Evolutionary conservation across 2,113 vertebrate species (phyloP), one percentile per base, ranked within the genome.

Genomic region (Pyrgilauda ruficollis): DNA sequence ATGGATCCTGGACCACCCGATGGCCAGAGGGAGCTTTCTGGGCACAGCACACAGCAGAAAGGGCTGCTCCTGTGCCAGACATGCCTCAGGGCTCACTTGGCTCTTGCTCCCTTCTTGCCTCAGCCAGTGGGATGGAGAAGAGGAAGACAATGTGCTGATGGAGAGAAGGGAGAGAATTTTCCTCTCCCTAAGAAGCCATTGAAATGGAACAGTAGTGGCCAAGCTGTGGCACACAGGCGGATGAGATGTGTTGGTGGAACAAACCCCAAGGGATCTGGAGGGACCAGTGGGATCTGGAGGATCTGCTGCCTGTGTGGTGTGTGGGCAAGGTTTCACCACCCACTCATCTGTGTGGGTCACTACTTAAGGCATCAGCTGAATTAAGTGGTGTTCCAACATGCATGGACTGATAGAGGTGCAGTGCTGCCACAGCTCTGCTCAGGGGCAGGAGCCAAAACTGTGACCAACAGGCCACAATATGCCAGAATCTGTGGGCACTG

Each of bases 301-400:
- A 46, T 55, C 37, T 11, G 3, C 41, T 35, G 52, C 4, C 21
- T 0, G 0, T 2, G 24, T 10, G 1, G 0, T 50, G 31, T n/a
- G 35, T n/a, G 23, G 62, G 33, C 39, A 68, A 46, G 58, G n/a
- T 49, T 67, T 41, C 58, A 41, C 15, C 41, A 14, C 6, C 3
- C 1, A 0, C 31, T 66, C 19, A 2, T 41, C 75, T 83, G 31
- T 24, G 30, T 43, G 80, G 46, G 24, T 35, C 37, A 8, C 44
- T 46, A 7, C 37, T 11, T 15, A n/a, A 31, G 28, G 67, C 43
- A 72, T 6, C 27, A 47, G 15, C 39, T 79, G 35, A n/a, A 61
- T 47, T 13, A 72, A 72, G 35, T 6, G 37, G 37, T 37, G 37
- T 37, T 37, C 37, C 37, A 37, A 37, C 7, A 1, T 24, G 30